Evolutionary conservation across 2,113 vertebrate genomes (phyloP).

Genomic region (Pygoscelis adeliae): DNA sequence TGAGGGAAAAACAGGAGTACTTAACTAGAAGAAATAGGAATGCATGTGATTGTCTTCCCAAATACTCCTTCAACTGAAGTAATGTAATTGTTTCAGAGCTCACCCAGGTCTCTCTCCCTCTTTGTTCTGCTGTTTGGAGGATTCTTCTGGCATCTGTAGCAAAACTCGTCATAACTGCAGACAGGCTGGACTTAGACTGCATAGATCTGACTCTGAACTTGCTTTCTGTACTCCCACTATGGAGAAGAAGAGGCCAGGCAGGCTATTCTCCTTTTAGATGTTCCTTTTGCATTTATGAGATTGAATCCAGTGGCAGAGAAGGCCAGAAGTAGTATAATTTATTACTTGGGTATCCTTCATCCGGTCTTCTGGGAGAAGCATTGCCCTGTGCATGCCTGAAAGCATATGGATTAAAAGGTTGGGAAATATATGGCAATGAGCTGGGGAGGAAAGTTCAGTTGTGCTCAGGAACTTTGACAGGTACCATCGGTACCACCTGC

Average conservation of each 20-base stretch:
- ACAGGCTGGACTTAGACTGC: neutral
- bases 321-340: neutral
- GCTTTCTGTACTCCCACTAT: neutral
- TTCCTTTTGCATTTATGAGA: neutral
- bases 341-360: neutral
- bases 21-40: slow-evolving; percentile 46
- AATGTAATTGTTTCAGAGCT: neutral
- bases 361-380: neutral
- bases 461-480: neutral
- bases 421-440: neutral
- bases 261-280: neutral
- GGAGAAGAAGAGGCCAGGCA: neutral
- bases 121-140: slow-evolving; percentile 1
- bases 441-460: neutral
- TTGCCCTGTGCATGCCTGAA: neutral
- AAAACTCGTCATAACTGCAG: neutral
- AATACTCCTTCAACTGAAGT: neutral
- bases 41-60: slow-evolving; percentile 14
- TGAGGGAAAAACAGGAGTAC: slow-evolving; percentile 35
- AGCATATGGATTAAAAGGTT: neutral
- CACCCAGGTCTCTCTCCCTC: neutral
- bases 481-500: neutral
- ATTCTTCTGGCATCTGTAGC: neutral
- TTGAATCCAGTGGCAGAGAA: neutral
- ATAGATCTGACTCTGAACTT: neutral